Percentiles rank a stretch among this genome's conserved stretches.
phyloP scores from a whole-genome alignment of 2,797 vertebrate species.

The Scyliorhinus canicula region DNA sequence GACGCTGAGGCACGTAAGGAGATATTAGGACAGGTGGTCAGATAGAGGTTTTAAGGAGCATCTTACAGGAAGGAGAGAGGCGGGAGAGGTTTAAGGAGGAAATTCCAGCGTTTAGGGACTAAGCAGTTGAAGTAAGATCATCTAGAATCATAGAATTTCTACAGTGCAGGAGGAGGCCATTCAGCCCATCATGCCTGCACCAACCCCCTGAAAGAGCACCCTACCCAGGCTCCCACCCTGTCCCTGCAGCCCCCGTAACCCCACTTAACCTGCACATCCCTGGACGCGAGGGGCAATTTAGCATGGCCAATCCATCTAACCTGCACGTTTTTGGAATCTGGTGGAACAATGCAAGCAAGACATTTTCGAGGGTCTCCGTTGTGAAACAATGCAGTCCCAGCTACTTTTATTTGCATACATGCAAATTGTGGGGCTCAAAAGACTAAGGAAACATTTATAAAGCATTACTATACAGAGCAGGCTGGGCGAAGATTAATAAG shows the following conservation, averaged over 20 bases:
- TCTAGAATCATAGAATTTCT: no score
- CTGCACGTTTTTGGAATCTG: no score
- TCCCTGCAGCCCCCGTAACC: no score
- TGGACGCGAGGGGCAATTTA: no score
- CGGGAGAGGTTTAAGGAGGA: no score
- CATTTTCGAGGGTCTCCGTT: not conserved
- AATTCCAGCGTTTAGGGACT: not conserved
- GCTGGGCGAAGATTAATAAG: not conserved
- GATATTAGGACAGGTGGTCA: not conserved
- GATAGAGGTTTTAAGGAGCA: not conserved
- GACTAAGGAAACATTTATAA: not conserved
- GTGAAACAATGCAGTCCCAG: not conserved
- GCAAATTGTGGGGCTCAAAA: not conserved
- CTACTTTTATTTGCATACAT: not conserved
- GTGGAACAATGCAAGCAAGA: not conserved
- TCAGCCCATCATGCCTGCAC: no score
- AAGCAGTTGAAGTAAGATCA: not conserved
- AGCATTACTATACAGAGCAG: not conserved
- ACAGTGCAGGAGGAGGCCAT: no score
- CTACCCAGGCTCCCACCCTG: no score
- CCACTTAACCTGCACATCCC: no score
- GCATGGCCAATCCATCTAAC: no score
- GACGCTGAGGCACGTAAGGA: not conserved
- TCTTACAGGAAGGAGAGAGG: no score
- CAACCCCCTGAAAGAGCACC: no score